A percentile compares a stretch with the other conserved stretches of the same genome.
Conservation (phyloP, 2,888 invertebrate species). For the Ecliptopera silaceata region DNA sequence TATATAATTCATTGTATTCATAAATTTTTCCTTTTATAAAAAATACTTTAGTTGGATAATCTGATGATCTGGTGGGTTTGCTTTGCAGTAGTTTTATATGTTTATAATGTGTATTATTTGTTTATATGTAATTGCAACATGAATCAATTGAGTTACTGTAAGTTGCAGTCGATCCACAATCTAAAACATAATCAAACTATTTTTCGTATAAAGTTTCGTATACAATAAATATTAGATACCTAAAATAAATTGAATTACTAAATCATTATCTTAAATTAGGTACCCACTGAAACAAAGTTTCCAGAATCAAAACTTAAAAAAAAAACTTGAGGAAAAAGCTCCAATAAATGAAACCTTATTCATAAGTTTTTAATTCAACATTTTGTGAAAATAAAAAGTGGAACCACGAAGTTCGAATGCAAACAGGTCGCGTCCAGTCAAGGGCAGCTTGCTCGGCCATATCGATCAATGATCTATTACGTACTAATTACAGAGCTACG, state of each 20-base stretch:
- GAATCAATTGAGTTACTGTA: too few relatives aligned
- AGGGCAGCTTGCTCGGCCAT: slow-evolving; percentile 58
- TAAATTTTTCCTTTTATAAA: background rate
- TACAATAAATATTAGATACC: too few relatives aligned
- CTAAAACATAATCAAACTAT: too few relatives aligned
- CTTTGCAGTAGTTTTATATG: too few relatives aligned
- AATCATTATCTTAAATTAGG: too few relatives aligned
- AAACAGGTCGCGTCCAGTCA: slow-evolving; percentile 59
- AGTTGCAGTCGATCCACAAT: too few relatives aligned
- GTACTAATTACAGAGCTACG: slow-evolving; percentile 32
- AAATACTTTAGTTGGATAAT: background rate
- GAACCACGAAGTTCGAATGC: slow-evolving; percentile 18
- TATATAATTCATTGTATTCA: background rate
- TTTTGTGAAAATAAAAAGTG: slow-evolving; percentile 15
- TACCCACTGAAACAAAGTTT: too few relatives aligned
- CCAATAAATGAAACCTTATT: background rate
- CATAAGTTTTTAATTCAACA: background rate
- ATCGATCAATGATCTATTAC: slow-evolving; percentile 63
- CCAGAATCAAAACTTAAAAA: background rate
- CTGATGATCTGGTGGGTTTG: background rate
- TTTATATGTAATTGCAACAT: too few relatives aligned
- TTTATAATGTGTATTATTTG: too few relatives aligned
- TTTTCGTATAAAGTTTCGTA: too few relatives aligned
- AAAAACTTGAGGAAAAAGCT: slow-evolving; percentile 2
- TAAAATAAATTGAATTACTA: too few relatives aligned